phyloP scores from a whole-genome alignment of 2,888 invertebrate genomes.

The Chorisops tibialis region DNA sequence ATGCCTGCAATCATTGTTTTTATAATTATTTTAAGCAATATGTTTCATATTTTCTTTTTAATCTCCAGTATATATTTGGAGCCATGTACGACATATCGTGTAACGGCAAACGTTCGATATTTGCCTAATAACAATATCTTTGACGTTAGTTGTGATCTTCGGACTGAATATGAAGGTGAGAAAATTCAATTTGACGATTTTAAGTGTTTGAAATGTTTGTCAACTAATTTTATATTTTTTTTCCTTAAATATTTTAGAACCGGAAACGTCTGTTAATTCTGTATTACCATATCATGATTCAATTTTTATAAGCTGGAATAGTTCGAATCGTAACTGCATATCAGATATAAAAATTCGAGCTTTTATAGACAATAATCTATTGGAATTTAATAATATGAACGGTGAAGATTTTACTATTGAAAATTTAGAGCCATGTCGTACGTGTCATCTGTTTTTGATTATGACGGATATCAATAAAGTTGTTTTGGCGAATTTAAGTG shows the following conservation, averaged over 20 bases:
- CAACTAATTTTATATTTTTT: neutral
- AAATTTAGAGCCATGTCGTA: constrained; percentile 24
- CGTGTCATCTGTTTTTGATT: constrained; percentile 1
- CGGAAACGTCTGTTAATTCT: neutral
- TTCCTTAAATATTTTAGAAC: constrained; percentile 1
- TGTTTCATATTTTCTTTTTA: neutral
- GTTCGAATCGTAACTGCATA: constrained; percentile 3
- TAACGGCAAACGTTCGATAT: constrained; percentile 35
- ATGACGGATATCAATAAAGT: constrained; percentile 4
- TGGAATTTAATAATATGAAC: neutral
- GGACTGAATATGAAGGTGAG: constrained; percentile 42
- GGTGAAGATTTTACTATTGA: neutral
- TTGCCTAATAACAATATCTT: constrained; percentile 20
- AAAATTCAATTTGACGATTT: neutral
- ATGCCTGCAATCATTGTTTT: too few relatives aligned
- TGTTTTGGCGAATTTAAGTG: constrained; percentile 3
- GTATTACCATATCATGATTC: neutral
- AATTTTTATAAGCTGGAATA: constrained; percentile 15
- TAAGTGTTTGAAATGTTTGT: neutral
- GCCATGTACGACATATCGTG: constrained; percentile 44
- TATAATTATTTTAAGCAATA: too few relatives aligned
- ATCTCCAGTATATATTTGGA: constrained; percentile 43
- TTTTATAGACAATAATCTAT: neutral
- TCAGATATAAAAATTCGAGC: neutral
- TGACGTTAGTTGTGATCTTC: constrained; percentile 34